These are phyloP conservation scores for Myotis findleyi DNA, from an alignment of 2,797 vertebrate species.

Conservation along the genomic window DNA sequence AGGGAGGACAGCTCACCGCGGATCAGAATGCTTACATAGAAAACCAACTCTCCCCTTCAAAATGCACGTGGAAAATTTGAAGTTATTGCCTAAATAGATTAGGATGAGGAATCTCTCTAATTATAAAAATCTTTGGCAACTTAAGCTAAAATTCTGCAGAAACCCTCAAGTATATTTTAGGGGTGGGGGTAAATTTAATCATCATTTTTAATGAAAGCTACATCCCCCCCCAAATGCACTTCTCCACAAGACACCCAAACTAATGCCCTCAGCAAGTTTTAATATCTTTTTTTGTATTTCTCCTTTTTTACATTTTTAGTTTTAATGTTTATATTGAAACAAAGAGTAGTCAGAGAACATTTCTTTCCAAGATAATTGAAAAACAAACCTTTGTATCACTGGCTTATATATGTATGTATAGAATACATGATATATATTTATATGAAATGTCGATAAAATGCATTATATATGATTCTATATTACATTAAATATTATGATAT, in stretches of 20 bases:
- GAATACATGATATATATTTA: neutral
- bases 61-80: constrained; percentile 75
- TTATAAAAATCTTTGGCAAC: constrained; percentile 79
- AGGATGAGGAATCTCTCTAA: constrained; percentile 78
- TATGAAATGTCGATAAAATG: neutral
- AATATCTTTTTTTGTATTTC: neutral
- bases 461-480: neutral
- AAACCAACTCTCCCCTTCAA: constrained; percentile 70
- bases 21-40: constrained; percentile 58
- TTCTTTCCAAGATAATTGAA: neutral
- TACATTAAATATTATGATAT: neutral
- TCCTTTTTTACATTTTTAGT: constrained; percentile 32
- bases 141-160: constrained; percentile 70
- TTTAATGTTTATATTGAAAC: constrained; percentile 31
- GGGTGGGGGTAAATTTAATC: constrained; percentile 49
- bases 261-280: neutral
- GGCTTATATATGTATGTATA: neutral
- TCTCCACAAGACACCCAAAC: neutral
- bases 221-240: neutral
- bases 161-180: constrained; percentile 67
- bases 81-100: constrained; percentile 80
- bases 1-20: constrained; percentile 8
- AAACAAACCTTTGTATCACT: neutral
- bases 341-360: neutral
- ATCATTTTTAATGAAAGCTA: constrained; percentile 65